Base-by-base conservation (phyloP, 1,140 invertebrate species). In the Ephestia elutella region DNA sequence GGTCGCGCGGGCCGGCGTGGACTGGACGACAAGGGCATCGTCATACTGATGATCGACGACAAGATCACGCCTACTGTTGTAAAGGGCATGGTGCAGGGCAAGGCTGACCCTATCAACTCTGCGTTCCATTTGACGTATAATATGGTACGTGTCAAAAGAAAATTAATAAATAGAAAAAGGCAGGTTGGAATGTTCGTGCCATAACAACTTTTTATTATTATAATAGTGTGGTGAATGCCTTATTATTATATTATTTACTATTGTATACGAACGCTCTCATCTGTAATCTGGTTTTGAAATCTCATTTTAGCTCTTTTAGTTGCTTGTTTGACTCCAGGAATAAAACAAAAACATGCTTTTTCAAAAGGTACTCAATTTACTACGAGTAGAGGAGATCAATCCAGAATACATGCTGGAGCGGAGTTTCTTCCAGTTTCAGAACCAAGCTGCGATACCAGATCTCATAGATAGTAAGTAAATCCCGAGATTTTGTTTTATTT, bases 81-180 rank as follows among this genome's bases (percentile, higher is more conserved):
- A 1, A 93, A 97, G 78, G 92, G 94, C 49, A 95, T 99, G 65
- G 92, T 99, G 0, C 96, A 98, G 88, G 98, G 98, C 44, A 92
- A 93, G 75, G 93, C 98, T 0, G 98, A 99, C 90, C 95, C 97
- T 0, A 95, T 99, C 25, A 99, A 99, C 87, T 99, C 97, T 0
- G 98, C 98, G 0, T 99, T 99, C 89, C 98, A 99, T 89, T 90
- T 99, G 50, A 99, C 98, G 0, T 99, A 99, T 81, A 99, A 99
- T 81, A 99, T 99, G 99, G 85, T 86, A 62, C 65, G 72, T 66
- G 9, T 49, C 2, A 25, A n/a, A n/a, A n/a, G n/a, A n/a, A n/a
- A n/a, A n/a, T n/a, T n/a, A n/a, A n/a, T n/a, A n/a, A n/a, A n/a
- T n/a, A n/a, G n/a, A n/a, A n/a, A n/a, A n/a, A n/a, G n/a, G n/a